Evolutionary conservation across 2,113 vertebrate genomes (phyloP), one percentile per base, ranked within the genome.

Genomic region (Ammospiza caudacuta): DNA sequence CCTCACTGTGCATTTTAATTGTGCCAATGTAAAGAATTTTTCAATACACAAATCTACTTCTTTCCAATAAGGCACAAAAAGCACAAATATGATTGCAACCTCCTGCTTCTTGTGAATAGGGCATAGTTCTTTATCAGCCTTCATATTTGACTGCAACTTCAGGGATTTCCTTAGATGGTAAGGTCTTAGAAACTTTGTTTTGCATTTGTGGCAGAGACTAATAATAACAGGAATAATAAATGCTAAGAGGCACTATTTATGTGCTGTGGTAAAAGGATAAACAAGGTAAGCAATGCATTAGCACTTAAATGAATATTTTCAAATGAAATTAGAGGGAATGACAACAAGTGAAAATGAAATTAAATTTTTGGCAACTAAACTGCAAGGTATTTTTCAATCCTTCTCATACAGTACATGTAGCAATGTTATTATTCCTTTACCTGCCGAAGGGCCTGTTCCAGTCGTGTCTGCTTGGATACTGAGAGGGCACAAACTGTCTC

Each of bases 401-500:
- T 61, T 72, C 35, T 81, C 19, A 2, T 20, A 25, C 13, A 86
- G 22, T 11, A 66, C 15, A 13, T 0, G 2, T 5, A 54, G 74
- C 29, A 75, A n/a, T 20, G 25, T 4, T 24, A 39, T 24, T 18
- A 67, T 12, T 91, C 22, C 73, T 51, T 79, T 97, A 99, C 99
- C 99, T 99, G 99, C 25, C 96, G 98, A 72, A 99, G 97, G 14
- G 99, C 98, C 93, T 99, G 99, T 94, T 99, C 99, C 86, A 99
- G 96, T 6, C 99, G 98, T 1, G 98, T 98, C 96, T 99, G 99
- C 93, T 99, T 99, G 80, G 99, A 99, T 61, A 99, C 97, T 1
- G 99, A 99, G 15, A 99, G 98, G n/a, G 98, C 97, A 77, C 99
- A 99, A 92, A 99, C 99, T 0, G 98, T 99, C 91, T 99, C 99